Evolutionary conservation across 37 sponge, comb jelly and placozoan genomes (phyloP).

Genomic region (Crambe crambe): DNA sequence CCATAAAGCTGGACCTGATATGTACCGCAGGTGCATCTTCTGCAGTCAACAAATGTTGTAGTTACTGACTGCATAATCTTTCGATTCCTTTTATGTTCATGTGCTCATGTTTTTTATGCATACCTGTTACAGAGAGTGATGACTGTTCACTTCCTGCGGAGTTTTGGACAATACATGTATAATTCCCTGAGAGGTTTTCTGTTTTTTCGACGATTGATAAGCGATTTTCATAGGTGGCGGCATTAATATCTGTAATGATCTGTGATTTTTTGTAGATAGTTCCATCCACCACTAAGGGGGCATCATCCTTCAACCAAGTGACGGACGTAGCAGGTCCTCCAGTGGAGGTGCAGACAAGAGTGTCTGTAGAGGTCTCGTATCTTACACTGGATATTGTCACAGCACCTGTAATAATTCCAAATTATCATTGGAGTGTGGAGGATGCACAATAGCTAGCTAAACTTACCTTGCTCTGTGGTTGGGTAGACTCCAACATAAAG

Average conservation of each 20-base stretch:
- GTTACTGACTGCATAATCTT: no score
- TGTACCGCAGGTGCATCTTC: background rate
- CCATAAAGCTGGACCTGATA: no score
- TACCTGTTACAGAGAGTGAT: background rate
- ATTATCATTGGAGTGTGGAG: no score
- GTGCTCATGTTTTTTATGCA: background rate
- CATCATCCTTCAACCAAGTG: slow-evolving; percentile 1
- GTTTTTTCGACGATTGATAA: background rate
- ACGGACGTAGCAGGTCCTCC: slow-evolving; percentile 19
- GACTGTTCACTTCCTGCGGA: background rate
- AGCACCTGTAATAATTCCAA: background rate
- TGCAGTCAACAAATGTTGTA: no score
- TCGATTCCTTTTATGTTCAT: no score
- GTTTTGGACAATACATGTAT: background rate
- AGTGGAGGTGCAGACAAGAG: slow-evolving; percentile 22
- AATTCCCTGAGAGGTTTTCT: background rate
- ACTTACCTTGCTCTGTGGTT: background rate
- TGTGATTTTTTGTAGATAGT: slow-evolving; percentile 1
- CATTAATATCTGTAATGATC: slow-evolving; percentile 1
- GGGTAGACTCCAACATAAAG: slow-evolving; percentile 18
- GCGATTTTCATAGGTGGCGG: slow-evolving; percentile 13
- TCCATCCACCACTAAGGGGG: background rate
- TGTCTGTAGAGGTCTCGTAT: slow-evolving; percentile 1
- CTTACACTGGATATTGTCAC: slow-evolving; percentile 1
- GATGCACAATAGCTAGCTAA: background rate